Percentiles rank a stretch among this genome's conserved stretches.
phyloP scores from a whole-genome alignment of 2,888 invertebrate genomes.

The Byasa hedistus region DNA sequence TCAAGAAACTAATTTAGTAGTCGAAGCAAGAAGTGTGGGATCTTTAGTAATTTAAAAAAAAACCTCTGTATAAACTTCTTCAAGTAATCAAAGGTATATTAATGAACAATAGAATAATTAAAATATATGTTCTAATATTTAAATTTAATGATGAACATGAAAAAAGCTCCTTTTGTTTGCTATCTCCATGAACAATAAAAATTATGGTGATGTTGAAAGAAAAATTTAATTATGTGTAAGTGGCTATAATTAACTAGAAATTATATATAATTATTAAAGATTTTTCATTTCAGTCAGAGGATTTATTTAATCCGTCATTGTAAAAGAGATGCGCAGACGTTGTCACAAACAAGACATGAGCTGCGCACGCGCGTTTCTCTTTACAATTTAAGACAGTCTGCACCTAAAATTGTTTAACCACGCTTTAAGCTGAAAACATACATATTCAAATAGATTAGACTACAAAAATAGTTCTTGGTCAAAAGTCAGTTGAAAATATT shows the following conservation, averaged over 20 bases:
- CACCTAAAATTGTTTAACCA: background rate
- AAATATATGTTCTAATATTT: background rate
- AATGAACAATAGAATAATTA: no score
- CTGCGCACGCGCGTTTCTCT: constrained; percentile 56
- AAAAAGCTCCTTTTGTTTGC: background rate
- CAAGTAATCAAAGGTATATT: no score
- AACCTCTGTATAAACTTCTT: no score
- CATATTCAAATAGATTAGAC: no score
- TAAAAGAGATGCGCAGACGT: constrained; percentile 45
- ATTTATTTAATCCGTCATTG: constrained; percentile 64
- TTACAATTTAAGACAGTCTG: constrained; percentile 36
- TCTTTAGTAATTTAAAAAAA: no score
- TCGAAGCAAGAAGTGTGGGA: no score
- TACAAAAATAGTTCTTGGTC: no score
- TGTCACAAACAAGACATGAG: constrained; percentile 43
- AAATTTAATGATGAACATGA: background rate
- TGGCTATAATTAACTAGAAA: constrained; percentile 9
- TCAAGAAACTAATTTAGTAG: no score
- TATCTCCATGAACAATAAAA: background rate
- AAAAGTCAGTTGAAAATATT: no score
- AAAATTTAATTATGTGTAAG: background rate
- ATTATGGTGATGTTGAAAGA: background rate
- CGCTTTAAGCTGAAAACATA: no score
- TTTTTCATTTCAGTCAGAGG: constrained; percentile 65
- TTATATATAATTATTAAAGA: constrained; percentile 52